A percentile compares a stretch with the other conserved stretches of the same genome.
Conservation (phyloP, 2,888 invertebrate species). For the Drosophila leonis region DNA sequence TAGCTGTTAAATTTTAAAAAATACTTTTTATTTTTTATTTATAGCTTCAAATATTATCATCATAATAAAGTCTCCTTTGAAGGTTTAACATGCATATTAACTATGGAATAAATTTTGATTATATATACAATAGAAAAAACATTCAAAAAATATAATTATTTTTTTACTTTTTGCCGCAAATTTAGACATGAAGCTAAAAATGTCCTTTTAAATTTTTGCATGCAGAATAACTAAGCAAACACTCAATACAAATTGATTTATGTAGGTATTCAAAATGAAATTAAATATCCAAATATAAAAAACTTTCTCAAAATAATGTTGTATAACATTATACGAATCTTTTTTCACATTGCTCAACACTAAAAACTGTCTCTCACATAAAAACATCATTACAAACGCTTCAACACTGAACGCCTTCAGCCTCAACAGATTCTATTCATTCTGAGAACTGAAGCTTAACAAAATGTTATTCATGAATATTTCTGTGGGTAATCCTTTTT, state of each 20-base stretch:
- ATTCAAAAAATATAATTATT: no score
- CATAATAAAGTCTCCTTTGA: no score
- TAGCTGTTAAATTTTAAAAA: neutral
- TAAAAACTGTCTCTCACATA: neutral
- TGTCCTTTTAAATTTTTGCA: no score
- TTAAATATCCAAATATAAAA: no score
- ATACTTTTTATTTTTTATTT: no score
- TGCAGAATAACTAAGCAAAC: no score
- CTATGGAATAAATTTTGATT: no score
- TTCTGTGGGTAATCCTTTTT: conserved; percentile 5
- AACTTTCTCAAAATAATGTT: neutral
- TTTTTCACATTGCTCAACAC: neutral
- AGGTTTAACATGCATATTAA: neutral
- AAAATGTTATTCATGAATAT: conserved; percentile 5
- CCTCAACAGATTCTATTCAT: conserved; percentile 4
- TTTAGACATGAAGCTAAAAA: no score
- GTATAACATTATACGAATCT: neutral
- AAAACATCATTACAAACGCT: neutral
- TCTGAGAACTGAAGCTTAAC: neutral
- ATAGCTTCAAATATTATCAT: no score
- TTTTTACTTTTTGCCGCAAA: no score
- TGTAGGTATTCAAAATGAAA: no score
- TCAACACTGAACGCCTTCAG: neutral
- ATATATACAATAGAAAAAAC: no score
- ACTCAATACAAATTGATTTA: neutral